Percentiles rank a stretch among this genome's conserved stretches.
phyloP scores from a whole-genome alignment of 2,888 invertebrate species.

The Andricus quercusramuli region DNA sequence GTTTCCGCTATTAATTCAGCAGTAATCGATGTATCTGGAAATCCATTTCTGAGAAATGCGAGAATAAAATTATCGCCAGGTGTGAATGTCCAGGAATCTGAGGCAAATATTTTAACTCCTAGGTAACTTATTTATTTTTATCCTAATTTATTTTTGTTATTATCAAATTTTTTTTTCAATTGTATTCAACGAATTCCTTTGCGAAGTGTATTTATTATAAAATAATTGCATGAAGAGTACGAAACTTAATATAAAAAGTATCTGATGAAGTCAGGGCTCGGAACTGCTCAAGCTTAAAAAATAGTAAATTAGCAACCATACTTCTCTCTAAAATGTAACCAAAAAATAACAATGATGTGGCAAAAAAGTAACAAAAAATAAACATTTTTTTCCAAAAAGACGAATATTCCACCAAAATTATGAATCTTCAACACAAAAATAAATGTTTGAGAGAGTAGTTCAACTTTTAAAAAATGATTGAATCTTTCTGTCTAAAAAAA shows the following conservation, averaged over 20 bases:
- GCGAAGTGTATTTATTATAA: background rate
- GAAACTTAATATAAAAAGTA: background rate
- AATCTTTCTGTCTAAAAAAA: no score
- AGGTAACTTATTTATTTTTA: background rate
- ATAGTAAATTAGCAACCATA: no score
- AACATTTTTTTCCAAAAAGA: no score
- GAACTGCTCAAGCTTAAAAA: rapidly evolving
- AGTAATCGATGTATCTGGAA: constrained; percentile 4
- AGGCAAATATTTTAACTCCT: background rate
- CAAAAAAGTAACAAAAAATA: no score
- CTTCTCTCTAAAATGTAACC: no score
- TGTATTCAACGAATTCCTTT: background rate
- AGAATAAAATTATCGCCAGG: background rate
- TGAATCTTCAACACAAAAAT: no score
- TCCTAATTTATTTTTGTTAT: background rate
- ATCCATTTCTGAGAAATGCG: background rate
- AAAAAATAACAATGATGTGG: no score
- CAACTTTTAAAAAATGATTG: no score
- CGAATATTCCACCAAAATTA: no score
- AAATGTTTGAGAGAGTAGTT: no score
- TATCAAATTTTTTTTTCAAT: no score
- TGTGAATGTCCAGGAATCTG: constrained; percentile 6
- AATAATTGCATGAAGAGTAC: background rate
- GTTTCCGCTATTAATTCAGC: constrained; percentile 15
- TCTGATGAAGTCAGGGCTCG: no score